Evolutionary conservation across 2,888 invertebrate species (phyloP).

Genomic region (Drosophila percnosoma): DNA sequence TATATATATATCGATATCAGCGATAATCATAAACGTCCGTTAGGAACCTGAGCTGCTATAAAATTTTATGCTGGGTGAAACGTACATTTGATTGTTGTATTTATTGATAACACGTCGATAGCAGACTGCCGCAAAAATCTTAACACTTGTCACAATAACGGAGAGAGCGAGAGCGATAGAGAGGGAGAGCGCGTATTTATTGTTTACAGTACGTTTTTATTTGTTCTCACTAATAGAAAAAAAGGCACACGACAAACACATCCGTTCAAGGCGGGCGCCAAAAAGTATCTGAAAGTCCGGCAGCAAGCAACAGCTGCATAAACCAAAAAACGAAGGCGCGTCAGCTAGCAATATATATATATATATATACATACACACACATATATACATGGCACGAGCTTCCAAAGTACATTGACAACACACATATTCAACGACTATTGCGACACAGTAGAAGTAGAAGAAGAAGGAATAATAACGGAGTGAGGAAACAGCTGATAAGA

Average conservation of each 20-base stretch:
- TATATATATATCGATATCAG: neutral
- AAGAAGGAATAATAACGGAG: conserved; percentile 7
- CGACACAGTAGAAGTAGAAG: conserved; percentile 15
- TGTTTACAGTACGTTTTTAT: conserved; percentile 10
- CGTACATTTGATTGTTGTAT: conserved; percentile 34
- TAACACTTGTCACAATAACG: conserved; percentile 58
- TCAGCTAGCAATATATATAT: conserved; percentile 32
- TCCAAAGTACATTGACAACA: conserved; percentile 53
- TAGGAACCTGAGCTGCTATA: conserved; percentile 12
- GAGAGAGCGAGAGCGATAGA: conserved; percentile 1
- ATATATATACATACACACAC: neutral
- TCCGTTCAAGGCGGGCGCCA: conserved; percentile 65
- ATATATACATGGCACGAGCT: conserved; percentile 42
- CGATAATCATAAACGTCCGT: conserved; percentile 5
- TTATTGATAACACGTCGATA: conserved; percentile 46
- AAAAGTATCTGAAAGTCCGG: conserved; percentile 71
- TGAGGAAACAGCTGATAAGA: conserved; percentile 66
- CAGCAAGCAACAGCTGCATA: conserved; percentile 43
- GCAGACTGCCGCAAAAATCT: conserved; percentile 15
- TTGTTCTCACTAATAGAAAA: neutral
- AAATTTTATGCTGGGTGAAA: conserved; percentile 18
- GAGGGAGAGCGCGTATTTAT: conserved; percentile 3
- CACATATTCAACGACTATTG: conserved; percentile 37
- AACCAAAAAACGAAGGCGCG: conserved; percentile 68
- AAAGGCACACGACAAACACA: conserved; percentile 46